These are phyloP conservation scores for Aphelinus certus DNA, from an alignment of 1,140 invertebrate genomes.

Conservation along the genomic window DNA sequence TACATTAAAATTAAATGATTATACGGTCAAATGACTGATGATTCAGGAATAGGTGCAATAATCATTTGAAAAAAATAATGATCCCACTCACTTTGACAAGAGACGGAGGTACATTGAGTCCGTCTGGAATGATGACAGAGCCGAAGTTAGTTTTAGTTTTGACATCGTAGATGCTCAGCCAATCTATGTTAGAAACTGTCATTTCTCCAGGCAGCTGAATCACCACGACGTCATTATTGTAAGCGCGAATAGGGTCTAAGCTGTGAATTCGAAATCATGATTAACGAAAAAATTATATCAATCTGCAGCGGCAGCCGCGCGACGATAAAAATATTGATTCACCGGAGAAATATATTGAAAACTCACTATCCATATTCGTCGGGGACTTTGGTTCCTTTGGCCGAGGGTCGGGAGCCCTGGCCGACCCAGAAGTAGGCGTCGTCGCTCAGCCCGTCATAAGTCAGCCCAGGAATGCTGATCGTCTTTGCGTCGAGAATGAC, in stretches of 20 bases:
- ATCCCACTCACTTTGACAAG: slow-evolving; percentile 72
- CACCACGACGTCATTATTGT: slow-evolving; percentile 79
- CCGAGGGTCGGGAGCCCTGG: slow-evolving; percentile 84
- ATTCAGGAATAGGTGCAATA: not conserved
- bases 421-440: slow-evolving; percentile 90
- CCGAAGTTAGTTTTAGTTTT: slow-evolving; percentile 78
- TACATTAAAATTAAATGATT: too few species aligned
- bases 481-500: slow-evolving; percentile 85
- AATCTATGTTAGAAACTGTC: slow-evolving; percentile 86
- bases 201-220: slow-evolving; percentile 84
- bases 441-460: slow-evolving; percentile 79
- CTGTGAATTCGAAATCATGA: slow-evolving; percentile 57
- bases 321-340: slow-evolving; percentile 18
- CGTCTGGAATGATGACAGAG: slow-evolving; percentile 81
- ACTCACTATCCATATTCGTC: slow-evolving; percentile 94
- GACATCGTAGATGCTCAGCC: slow-evolving; percentile 85
- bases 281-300: slow-evolving; percentile 4
- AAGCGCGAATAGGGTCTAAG: slow-evolving; percentile 75
- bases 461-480: slow-evolving; percentile 78
- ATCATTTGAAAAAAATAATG: not conserved
- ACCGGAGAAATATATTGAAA: not conserved
- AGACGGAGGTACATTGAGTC: slow-evolving; percentile 86
- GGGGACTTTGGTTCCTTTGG: slow-evolving; percentile 82
- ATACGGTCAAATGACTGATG: too few species aligned
- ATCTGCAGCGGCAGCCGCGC: not conserved